Percentiles rank a stretch among this genome's conserved stretches.
Evolutionary conservation across 1,140 invertebrate genomes (phyloP).

Genomic region (Aphaenogaster ashmeadi): DNA sequence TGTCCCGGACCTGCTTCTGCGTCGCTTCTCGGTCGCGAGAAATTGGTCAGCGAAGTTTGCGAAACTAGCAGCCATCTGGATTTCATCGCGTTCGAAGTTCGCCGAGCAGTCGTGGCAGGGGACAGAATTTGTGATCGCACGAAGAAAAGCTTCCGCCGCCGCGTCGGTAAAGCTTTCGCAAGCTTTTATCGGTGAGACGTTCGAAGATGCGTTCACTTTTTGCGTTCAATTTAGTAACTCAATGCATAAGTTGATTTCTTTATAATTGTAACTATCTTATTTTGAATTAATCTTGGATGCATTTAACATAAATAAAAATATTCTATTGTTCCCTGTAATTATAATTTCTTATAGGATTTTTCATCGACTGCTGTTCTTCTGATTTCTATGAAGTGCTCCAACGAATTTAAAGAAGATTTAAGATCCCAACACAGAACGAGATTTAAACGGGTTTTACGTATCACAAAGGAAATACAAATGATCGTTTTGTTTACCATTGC

Average conservation of each 20-base stretch:
- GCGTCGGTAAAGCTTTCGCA: conserved; percentile 38
- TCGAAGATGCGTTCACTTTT: background rate
- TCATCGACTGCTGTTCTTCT: background rate
- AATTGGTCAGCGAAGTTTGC: conserved; percentile 54
- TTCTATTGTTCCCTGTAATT: background rate
- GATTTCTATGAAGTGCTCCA: background rate
- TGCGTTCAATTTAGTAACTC: conserved; percentile 13
- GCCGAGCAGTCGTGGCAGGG: background rate
- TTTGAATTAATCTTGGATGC: background rate
- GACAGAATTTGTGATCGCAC: conserved; percentile 43
- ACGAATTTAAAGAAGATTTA: conserved; percentile 6
- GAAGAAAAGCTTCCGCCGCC: conserved; percentile 44
- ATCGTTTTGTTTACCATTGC: conserved; percentile 10
- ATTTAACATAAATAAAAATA: background rate
- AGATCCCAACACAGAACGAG: background rate
- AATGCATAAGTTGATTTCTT: background rate
- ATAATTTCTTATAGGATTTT: conserved; percentile 1
- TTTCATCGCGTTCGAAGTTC: conserved; percentile 49
- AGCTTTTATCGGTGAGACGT: conserved; percentile 29
- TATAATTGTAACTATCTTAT: too few relatives aligned
- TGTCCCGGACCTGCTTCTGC: conserved; percentile 16
- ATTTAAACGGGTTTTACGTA: background rate
- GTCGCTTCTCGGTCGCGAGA: conserved; percentile 30
- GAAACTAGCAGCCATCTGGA: conserved; percentile 56
- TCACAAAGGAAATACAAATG: conserved; percentile 3